A percentile compares a stretch with the other conserved stretches of the same genome.
Evolutionary conservation across 2,113 vertebrate species (phyloP).

Genomic region (Actinemys pallida): DNA sequence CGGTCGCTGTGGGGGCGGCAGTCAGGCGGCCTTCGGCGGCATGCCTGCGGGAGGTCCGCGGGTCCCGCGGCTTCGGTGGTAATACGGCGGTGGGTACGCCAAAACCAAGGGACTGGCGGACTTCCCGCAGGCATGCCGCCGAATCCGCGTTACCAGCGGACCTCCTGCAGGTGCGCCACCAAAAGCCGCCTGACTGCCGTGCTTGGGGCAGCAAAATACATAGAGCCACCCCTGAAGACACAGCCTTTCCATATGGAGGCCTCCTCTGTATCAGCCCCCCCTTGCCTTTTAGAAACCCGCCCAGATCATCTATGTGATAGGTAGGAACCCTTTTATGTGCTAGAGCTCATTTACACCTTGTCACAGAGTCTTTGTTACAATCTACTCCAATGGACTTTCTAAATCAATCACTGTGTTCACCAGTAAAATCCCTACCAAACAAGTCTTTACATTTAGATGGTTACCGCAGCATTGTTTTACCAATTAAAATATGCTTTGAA

Average conservation of each 20-base stretch:
- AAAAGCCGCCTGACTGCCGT: too few species aligned
- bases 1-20: too few species aligned
- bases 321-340: rapidly evolving
- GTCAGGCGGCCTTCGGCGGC: too few species aligned
- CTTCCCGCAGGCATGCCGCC: too few species aligned
- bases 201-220: too few species aligned
- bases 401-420: neutral
- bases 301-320: neutral
- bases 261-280: neutral
- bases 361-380: neutral
- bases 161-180: too few species aligned
- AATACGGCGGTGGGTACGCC: too few species aligned
- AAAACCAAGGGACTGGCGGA: too few species aligned
- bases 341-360: rapidly evolving
- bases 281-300: neutral
- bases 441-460: neutral
- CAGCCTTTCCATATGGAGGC: rapidly evolving
- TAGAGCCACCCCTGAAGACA: neutral
- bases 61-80: too few species aligned
- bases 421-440: neutral
- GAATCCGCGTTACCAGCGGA: too few species aligned
- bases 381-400: rapidly evolving
- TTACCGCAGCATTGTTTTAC: conserved; percentile 21
- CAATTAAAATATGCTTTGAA: conserved; percentile 15
- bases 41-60: too few species aligned